These are phyloP conservation scores for Tangara arthus DNA, from an alignment of 2,797 vertebrate species.

Conservation along the genomic window DNA sequence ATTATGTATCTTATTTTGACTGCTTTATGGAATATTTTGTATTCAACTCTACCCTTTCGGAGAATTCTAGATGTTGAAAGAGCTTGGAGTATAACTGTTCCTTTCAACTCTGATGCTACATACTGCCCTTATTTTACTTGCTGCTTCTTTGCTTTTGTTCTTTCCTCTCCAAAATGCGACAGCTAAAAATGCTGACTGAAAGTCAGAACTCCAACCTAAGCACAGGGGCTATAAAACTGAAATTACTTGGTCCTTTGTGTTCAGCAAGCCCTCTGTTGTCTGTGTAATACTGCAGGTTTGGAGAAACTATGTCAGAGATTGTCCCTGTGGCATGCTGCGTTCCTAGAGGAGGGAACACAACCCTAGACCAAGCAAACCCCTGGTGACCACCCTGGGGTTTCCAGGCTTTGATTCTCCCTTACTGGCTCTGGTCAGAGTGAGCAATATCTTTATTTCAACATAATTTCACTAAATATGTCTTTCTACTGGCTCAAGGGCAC, in stretches of 20 bases:
- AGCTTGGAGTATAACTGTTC: background rate
- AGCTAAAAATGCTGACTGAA: background rate
- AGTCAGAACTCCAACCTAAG: background rate
- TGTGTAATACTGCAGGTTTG: background rate
- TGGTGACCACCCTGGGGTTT: background rate
- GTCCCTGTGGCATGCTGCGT: background rate
- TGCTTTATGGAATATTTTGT: background rate
- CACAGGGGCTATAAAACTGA: background rate
- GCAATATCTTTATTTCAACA: background rate
- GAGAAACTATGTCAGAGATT: background rate
- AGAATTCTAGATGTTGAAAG: background rate
- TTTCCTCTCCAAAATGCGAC: background rate
- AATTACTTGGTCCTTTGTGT: background rate
- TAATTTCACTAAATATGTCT: background rate
- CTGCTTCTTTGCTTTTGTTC: background rate
- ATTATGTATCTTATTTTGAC: accelerated
- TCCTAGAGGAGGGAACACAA: background rate
- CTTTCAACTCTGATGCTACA: background rate
- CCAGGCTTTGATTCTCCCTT: background rate
- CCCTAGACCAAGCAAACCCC: background rate
- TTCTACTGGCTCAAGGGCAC: background rate
- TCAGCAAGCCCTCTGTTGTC: background rate
- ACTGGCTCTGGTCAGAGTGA: background rate
- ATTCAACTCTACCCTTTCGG: background rate
- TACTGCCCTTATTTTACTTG: background rate